phyloP scores from a whole-genome alignment of 1,140 invertebrate species.

The Zaprionus vittiger region DNA sequence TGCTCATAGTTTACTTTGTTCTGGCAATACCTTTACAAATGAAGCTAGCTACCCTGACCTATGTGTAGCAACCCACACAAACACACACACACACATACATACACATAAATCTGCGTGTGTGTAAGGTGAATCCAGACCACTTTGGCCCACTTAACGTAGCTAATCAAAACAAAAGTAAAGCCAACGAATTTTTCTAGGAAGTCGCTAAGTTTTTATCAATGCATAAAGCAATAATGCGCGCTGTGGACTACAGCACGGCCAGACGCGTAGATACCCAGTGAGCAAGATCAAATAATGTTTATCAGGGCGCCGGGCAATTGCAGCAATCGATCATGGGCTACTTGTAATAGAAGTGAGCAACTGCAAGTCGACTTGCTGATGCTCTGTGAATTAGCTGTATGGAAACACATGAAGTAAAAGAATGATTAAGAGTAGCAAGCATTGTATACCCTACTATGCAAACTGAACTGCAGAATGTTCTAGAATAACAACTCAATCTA shows the following conservation, averaged over 20 bases:
- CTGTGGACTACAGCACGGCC: background rate
- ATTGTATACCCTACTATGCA: background rate
- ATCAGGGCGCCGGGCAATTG: background rate
- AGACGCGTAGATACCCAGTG: background rate
- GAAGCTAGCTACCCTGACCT: slow-evolving; percentile 17
- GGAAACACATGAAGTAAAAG: background rate
- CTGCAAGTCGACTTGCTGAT: background rate
- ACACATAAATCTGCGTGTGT: background rate
- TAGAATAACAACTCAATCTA: too few relatives aligned
- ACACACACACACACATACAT: too few relatives aligned
- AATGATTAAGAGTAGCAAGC: background rate
- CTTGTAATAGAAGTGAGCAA: background rate
- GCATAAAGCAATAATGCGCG: slow-evolving; percentile 2
- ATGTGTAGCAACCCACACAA: background rate
- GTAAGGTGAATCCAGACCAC: background rate
- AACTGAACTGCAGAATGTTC: too few relatives aligned
- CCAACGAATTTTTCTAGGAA: slow-evolving; percentile 10
- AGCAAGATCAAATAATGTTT: background rate
- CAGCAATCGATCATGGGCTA: slow-evolving; percentile 1
- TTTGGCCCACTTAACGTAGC: slow-evolving; percentile 4
- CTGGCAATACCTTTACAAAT: background rate
- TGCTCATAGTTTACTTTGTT: background rate
- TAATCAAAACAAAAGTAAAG: slow-evolving; percentile 15
- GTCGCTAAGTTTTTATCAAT: slow-evolving; percentile 14
- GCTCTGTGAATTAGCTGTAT: background rate